Evolutionary conservation across 1,140 invertebrate species (phyloP), one percentile per base, ranked within the genome.

Genomic region (Campoletis sonorensis): DNA sequence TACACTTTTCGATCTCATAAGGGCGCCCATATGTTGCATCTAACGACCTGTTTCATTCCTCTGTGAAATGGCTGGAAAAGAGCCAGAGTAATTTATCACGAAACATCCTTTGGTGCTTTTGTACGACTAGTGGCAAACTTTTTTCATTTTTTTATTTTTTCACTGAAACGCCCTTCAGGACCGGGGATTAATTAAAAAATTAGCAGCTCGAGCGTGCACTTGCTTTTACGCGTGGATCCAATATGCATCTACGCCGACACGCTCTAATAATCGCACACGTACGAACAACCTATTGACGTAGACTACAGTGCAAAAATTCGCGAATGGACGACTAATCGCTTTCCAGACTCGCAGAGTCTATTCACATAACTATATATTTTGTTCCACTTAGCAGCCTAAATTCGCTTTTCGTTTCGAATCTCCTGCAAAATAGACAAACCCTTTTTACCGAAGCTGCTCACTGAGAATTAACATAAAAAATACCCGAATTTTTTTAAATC

Each of bases 161-260:
- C 5, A 23, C 23, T 11, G 3, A 8, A 67, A 23, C 30, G 13
- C 23, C 61, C 23, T 67, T 67, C n/a, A 23, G 61, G 13, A 23
- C 13, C 21, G 23, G 61, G 23, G 61, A 67, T 67, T 67, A 67
- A 23, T 67, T 67, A 67, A 67, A 67, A 67, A 67, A 67, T 67
- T 67, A 67, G 23, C 23, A 23, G 13, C 54, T 58, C 54, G 21
- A 23, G n/a, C 23, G 21, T 67, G 23, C 61, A 26, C 61, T n/a
- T 58, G 54, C 54, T 58, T 58, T 58, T 23, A 58, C 10, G 54
- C 40, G 40, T 45, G 40, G 5, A 45, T 45, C 40, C 40, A 45
- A 58, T 58, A 58, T n/a, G 21, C 21, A 58, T 58, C 18, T 58
- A n/a, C 54, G 54, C 16, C 18, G 1, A 23, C 54, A n/a, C 18